Evolutionary conservation across 2,888 invertebrate species (phyloP), one percentile per base, ranked within the genome.

Genomic region (Acholoe squamosa): DNA sequence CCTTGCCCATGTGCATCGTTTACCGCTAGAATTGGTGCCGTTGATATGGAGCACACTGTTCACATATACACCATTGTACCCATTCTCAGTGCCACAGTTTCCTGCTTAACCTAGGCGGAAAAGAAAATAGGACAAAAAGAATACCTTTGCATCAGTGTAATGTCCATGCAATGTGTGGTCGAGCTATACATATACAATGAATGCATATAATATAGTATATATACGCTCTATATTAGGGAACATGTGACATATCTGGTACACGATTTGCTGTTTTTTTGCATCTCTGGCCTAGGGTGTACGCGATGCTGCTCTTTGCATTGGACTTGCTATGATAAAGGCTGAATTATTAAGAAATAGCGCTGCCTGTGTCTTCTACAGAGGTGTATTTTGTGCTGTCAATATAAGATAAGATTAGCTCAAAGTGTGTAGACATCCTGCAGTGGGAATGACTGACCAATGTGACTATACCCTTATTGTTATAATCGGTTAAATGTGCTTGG

Each of bases 151-250:
- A 80, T 80, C 33, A 7, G 19, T 43, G 16, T 80, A 80, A 34
- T 80, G 80, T 80, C 33, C 33, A 34, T 25, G 80, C 80, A 22
- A 80, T 10, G 80, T 80, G 31, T 80, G 80, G 80, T 80, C 34
- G 43, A 34, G 33, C 43, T 80, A 34, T 76, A 19, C 31, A 76
- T 76, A 31, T 14, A 76, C 31, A 76, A 76, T 76, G 31, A 31
- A 33, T 33, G 33, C 19, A 80, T 7, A 80, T 80, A 43, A 3
- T 43, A 43, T 43, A 43, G 80, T 43, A 34, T 80, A 43, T 80
- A 80, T 80, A 80, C 33, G 33, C 43, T 71, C 19, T 28, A 71
- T 28, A 71, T 28, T 71, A 71, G 25, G 25, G 14, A 61, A 61
- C 19, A 7, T n/a, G 61, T 19, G 19, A 80, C 80, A 80, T 80